phyloP scores from a whole-genome alignment of 2,888 invertebrate species.

The Polyommatus iphigenia region DNA sequence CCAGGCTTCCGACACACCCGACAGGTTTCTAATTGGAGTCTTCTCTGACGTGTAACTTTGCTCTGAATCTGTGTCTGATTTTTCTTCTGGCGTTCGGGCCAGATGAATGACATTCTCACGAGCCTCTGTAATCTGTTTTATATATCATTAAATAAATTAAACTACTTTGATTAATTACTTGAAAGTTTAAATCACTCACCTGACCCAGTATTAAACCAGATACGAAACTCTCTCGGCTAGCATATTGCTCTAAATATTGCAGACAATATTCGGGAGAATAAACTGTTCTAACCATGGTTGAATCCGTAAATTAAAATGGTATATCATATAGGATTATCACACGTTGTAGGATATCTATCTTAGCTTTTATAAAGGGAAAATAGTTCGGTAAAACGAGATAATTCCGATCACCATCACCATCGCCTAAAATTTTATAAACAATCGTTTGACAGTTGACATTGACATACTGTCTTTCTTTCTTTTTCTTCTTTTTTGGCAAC shows the following conservation, averaged over 20 bases:
- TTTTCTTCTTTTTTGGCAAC: no score
- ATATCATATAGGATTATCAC: slow-evolving; percentile 15
- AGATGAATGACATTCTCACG: slow-evolving; percentile 90
- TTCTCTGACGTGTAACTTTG: slow-evolving; percentile 57
- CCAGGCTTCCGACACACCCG: slow-evolving; percentile 84
- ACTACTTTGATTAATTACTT: not conserved
- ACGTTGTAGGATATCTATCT: not conserved
- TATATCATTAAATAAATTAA: not conserved
- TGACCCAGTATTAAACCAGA: slow-evolving; percentile 90
- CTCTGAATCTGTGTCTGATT: slow-evolving; percentile 59
- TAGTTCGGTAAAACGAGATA: not conserved
- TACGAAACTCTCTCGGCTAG: slow-evolving; percentile 82
- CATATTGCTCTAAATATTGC: slow-evolving; percentile 83
- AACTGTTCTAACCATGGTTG: slow-evolving; percentile 84
- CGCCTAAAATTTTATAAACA: not conserved
- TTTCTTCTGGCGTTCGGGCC: slow-evolving; percentile 86
- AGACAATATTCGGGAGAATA: slow-evolving; percentile 85
- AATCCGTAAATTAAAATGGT: slow-evolving; percentile 8
- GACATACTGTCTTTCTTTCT: not conserved
- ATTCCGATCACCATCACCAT: not conserved
- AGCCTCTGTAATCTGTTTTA: slow-evolving; percentile 77
- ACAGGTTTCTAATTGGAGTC: slow-evolving; percentile 65
- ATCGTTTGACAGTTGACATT: not conserved
- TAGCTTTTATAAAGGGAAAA: not conserved
- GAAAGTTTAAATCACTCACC: slow-evolving; percentile 67